Evolutionary conservation across 2,797 vertebrate genomes (phyloP), one percentile per base, ranked within the genome.

Genomic region (Tamandua tetradactyla): DNA sequence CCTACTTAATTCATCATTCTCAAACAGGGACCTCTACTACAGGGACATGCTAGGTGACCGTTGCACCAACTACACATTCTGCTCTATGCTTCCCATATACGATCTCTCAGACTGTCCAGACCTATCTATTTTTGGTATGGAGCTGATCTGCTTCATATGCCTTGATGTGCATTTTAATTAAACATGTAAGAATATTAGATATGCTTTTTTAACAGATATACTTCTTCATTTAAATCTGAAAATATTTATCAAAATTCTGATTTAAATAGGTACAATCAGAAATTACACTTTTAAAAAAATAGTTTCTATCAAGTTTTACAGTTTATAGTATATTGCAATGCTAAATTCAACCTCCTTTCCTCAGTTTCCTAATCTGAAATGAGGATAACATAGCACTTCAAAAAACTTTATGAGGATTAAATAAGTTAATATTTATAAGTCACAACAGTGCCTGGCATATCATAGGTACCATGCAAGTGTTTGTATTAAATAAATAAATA

Each of bases 1-100:
- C 10, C 27, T 78, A 49, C n/a, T 97, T 96, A 81, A 75, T 32
- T 72, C 69, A 69, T 35, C 59, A 44, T 80, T 85, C 68, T 35
- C 69, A 92, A 59, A 27, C 2, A 89, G 1, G 25, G 15, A 59
- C n/a, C 25, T 93, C 55, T 30, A 22, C 32, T 44, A 47, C 23
- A 15, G 37, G 74, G 37, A 37, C 17, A 62, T 17, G 17, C 11
- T 3, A 75, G 42, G 25, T 61, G 59, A 57, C 1, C 23, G n/a
- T 0, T 1, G 30, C 32, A 9, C 22, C 55, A 32, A 84, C 91
- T 35, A 9, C 18, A 59, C 13, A 52, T 12, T 30, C 18, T 72
- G n/a, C 74, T 82, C 68, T 78, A 12, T 74, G 25, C 40, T 79
- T 89, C n/a, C 37, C 22, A 27, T 61, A 17, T 75, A 32, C 59